Conservation (phyloP, 1,140 invertebrate genomes). For the Drosophila ercepeae region DNA sequence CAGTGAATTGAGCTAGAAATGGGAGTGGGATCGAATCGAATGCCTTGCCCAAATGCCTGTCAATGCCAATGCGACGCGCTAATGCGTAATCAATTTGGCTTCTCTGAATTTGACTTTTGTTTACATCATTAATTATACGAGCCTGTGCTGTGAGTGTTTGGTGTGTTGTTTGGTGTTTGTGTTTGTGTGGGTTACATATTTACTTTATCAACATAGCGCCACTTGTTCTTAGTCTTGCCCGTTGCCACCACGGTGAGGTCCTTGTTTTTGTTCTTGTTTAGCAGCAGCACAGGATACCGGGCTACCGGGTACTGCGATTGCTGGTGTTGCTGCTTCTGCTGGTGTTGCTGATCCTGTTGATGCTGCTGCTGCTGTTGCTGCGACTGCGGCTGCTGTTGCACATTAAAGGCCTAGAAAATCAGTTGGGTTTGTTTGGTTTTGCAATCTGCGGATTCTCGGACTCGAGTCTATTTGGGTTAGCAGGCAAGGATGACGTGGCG, state of each 20-base stretch:
- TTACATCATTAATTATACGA: slow-evolving; percentile 60
- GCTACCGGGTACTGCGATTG: slow-evolving; percentile 60
- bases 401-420: slow-evolving; percentile 74
- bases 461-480: slow-evolving; percentile 24
- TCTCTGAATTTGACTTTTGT: slow-evolving; percentile 45
- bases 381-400: slow-evolving; percentile 45
- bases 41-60: slow-evolving; percentile 34
- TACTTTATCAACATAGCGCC: slow-evolving; percentile 83
- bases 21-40: slow-evolving; percentile 32
- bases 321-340: slow-evolving; percentile 22
- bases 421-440: slow-evolving; percentile 44
- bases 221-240: slow-evolving; percentile 82
- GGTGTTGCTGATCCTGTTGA: slow-evolving; percentile 22
- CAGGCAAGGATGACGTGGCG: slow-evolving; percentile 43
- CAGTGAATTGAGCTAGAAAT: not conserved
- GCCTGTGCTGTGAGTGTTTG: slow-evolving; percentile 39
- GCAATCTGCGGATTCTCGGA: not conserved
- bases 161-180: slow-evolving; percentile 20
- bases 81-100: slow-evolving; percentile 38
- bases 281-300: slow-evolving; percentile 81
- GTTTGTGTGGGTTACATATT: slow-evolving; percentile 64
- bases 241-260: slow-evolving; percentile 80
- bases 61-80: slow-evolving; percentile 19
- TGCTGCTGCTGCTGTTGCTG: slow-evolving; percentile 33
- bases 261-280: slow-evolving; percentile 83